These are phyloP conservation scores for Drosophila setosimentum DNA, from an alignment of 2,888 invertebrate genomes.

Conservation along the genomic window DNA sequence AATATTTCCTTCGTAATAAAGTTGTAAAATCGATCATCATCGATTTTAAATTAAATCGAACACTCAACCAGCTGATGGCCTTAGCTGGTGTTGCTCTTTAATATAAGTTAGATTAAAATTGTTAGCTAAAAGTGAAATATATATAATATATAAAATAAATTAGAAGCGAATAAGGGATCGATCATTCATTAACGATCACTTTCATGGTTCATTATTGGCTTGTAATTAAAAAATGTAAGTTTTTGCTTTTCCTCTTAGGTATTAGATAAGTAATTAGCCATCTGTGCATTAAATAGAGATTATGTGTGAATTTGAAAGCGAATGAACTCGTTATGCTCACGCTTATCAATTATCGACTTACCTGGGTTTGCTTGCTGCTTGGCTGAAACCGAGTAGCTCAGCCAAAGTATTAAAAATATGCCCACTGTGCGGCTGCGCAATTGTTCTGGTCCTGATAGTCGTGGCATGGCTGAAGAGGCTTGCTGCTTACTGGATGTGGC, in stretches of 20 bases:
- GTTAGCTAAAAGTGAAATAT: neutral
- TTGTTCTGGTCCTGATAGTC: slow-evolving; percentile 2
- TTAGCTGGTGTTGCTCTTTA: neutral
- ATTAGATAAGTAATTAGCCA: neutral
- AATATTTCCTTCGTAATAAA: neutral
- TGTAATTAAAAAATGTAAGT: neutral
- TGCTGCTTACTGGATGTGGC: slow-evolving; percentile 15
- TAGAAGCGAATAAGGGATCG: no score
- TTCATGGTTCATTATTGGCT: neutral
- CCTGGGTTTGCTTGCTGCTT: neutral
- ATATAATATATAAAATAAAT: neutral
- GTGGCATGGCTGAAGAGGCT: slow-evolving; percentile 10
- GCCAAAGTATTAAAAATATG: neutral
- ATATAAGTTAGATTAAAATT: neutral
- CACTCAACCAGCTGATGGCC: neutral
- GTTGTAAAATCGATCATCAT: neutral
- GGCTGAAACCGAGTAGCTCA: neutral
- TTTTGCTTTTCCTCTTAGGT: neutral
- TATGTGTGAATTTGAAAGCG: neutral
- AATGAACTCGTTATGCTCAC: neutral
- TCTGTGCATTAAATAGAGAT: neutral
- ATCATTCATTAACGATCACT: neutral
- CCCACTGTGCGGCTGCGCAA: slow-evolving; percentile 5
- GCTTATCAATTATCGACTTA: neutral
- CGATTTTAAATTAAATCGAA: neutral